These are phyloP conservation scores for Microtus richardsoni DNA, from an alignment of 2,113 vertebrate species.

Conservation along the genomic window DNA sequence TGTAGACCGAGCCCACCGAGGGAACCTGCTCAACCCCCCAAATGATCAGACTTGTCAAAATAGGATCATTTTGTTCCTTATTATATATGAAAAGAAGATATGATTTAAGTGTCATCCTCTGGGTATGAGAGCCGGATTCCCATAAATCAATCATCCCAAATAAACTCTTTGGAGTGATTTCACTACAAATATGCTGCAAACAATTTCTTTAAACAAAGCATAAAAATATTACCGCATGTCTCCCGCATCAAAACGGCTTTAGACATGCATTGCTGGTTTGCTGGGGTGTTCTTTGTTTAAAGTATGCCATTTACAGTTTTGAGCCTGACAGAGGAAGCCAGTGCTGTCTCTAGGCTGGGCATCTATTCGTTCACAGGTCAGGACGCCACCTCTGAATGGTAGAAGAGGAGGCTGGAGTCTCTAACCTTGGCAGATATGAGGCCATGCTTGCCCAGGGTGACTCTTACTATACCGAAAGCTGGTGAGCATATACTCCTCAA, in stretches of 20 bases:
- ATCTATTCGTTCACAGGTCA: not conserved
- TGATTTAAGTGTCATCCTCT: constrained; percentile 84
- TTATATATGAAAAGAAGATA: constrained; percentile 83
- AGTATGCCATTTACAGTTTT: constrained; percentile 67
- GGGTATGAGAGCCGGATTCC: constrained; percentile 78
- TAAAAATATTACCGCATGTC: constrained; percentile 69
- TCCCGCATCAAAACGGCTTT: constrained; percentile 68
- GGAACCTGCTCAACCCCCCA: constrained; percentile 72
- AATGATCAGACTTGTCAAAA: constrained; percentile 75
- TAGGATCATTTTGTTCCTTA: constrained; percentile 81
- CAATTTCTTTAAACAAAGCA: constrained; percentile 80
- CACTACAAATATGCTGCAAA: constrained; percentile 83
- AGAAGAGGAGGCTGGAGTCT: not conserved
- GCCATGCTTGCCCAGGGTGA: not conserved
- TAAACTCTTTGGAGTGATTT: constrained; percentile 85
- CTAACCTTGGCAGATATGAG: not conserved
- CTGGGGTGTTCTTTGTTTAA: constrained; percentile 65
- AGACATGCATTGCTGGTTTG: constrained; percentile 67
- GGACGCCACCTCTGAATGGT: not conserved
- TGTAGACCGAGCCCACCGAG: constrained; percentile 77
- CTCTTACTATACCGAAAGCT: not conserved
- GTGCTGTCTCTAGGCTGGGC: not conserved
- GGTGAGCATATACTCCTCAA: fast-evolving
- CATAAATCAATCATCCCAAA: constrained; percentile 86
- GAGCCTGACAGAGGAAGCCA: constrained; percentile 30